Conservation (phyloP, 2,113 vertebrate genomes). For the Chionis minor region DNA sequence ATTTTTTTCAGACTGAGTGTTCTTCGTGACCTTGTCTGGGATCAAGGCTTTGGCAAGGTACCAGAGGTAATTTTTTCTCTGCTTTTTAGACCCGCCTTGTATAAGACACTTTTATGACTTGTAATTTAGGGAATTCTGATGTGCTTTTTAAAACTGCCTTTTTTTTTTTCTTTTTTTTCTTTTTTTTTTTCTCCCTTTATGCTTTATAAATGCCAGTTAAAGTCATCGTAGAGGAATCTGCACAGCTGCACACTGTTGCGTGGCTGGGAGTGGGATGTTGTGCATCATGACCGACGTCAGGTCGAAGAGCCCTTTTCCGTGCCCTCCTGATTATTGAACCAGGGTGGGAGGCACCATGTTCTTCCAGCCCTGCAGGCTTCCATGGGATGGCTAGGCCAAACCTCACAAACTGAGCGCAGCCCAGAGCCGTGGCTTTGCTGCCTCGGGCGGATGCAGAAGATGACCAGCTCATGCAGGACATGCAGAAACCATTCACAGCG, state of each 20-base stretch:
- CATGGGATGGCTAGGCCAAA: background rate
- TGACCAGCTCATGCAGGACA: background rate
- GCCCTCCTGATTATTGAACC: fast-evolving
- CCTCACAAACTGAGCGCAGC: background rate
- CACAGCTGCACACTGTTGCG: background rate
- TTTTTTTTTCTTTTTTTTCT: background rate
- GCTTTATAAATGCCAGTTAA: background rate
- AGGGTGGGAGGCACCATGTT: background rate
- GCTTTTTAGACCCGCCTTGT: background rate
- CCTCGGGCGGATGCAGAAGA: fast-evolving
- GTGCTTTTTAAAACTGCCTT: fast-evolving
- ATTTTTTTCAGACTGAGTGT: background rate
- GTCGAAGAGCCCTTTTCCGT: background rate
- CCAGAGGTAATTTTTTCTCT: background rate
- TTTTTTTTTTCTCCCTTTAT: background rate
- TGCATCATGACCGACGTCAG: fast-evolving
- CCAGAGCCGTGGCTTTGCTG: background rate
- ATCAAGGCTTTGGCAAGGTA: background rate
- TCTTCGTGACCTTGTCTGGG: background rate
- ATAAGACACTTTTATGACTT: background rate
- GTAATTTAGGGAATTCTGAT: background rate
- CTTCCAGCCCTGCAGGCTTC: background rate
- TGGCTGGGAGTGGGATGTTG: fast-evolving
- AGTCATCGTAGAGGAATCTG: background rate
- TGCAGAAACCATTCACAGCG: background rate